Evolutionary conservation across 2,888 invertebrate species (phyloP).

Genomic region (Erynnis tages): DNA sequence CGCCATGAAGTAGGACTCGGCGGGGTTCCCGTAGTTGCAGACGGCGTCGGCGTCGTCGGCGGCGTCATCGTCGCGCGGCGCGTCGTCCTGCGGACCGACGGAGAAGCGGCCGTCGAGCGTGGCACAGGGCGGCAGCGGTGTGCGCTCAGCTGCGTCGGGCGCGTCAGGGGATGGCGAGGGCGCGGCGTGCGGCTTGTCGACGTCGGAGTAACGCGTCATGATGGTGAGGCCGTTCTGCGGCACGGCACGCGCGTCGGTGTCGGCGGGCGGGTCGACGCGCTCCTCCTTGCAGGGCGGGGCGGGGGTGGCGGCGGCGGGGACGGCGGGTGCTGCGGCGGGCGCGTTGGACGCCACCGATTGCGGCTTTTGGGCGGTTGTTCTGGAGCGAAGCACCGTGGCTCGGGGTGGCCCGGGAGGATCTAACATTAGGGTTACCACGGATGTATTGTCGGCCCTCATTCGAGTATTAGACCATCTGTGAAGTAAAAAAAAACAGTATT

Average conservation of each 20-base stretch:
- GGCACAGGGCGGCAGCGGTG: constrained; percentile 58
- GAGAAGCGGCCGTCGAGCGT: constrained; percentile 58
- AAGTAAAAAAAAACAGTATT: constrained; percentile 21
- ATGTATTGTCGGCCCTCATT: constrained; percentile 97
- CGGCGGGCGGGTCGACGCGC: constrained; percentile 27
- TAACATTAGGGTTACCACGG: constrained; percentile 94
- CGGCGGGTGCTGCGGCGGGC: constrained; percentile 34
- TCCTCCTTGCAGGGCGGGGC: constrained; percentile 32
- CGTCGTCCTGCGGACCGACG: constrained; percentile 42
- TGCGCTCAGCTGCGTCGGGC: constrained; percentile 39
- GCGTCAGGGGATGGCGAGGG: no score
- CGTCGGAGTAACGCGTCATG: constrained; percentile 73
- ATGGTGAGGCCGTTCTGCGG: constrained; percentile 74
- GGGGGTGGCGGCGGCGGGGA: constrained; percentile 35
- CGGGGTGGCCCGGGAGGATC: constrained; percentile 93
- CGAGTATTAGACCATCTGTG: constrained; percentile 89
- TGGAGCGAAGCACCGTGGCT: constrained; percentile 81
- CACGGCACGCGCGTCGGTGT: constrained; percentile 37
- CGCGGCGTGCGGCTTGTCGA: constrained; percentile 49
- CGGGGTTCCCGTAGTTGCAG: constrained; percentile 72
- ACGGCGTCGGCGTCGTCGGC: constrained; percentile 51
- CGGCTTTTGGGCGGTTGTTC: constrained; percentile 46
- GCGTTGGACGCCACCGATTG: constrained; percentile 34
- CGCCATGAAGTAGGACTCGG: constrained; percentile 75
- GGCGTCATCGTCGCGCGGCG: constrained; percentile 35